Percentiles rank a stretch among this genome's conserved stretches.
Conservation (phyloP, 2,797 vertebrate species). For the Podarcis siculus region DNA sequence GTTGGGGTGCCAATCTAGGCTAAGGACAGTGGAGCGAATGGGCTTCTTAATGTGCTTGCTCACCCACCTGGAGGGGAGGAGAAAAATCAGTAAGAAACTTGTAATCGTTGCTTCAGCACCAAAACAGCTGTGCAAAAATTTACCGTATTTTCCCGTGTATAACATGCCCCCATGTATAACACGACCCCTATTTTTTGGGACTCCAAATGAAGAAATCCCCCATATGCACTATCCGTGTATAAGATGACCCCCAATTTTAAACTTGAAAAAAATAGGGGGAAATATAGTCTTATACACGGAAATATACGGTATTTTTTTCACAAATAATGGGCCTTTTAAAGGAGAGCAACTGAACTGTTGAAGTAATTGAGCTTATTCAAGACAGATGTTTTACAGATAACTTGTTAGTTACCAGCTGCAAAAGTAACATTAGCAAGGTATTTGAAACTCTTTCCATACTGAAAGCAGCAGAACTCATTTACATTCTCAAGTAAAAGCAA, state of each 20-base stretch:
- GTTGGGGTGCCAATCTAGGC: conserved; percentile 99
- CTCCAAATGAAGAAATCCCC: no score
- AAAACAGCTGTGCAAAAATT: not conserved
- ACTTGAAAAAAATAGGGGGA: no score
- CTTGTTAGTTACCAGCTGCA: not conserved
- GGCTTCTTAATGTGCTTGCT: conserved; percentile 99
- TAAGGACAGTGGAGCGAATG: conserved; percentile 96
- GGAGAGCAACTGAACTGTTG: not conserved
- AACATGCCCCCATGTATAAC: no score
- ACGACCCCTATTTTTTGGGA: no score
- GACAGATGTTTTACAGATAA: not conserved
- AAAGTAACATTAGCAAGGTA: not conserved
- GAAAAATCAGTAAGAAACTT: not conserved
- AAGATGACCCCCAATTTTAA: no score
- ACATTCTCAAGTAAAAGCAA: not conserved
- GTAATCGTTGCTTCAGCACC: not conserved
- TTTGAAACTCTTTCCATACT: not conserved
- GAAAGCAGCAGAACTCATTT: not conserved
- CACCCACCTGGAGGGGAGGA: conserved; percentile 88
- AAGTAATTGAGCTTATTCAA: not conserved
- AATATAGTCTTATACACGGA: not conserved
- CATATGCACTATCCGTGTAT: no score
- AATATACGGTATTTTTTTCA: not conserved
- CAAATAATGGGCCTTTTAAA: not conserved
- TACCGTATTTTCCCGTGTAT: no score